phyloP scores from a whole-genome alignment of 2,888 invertebrate species.

The Diarsia rubi region DNA sequence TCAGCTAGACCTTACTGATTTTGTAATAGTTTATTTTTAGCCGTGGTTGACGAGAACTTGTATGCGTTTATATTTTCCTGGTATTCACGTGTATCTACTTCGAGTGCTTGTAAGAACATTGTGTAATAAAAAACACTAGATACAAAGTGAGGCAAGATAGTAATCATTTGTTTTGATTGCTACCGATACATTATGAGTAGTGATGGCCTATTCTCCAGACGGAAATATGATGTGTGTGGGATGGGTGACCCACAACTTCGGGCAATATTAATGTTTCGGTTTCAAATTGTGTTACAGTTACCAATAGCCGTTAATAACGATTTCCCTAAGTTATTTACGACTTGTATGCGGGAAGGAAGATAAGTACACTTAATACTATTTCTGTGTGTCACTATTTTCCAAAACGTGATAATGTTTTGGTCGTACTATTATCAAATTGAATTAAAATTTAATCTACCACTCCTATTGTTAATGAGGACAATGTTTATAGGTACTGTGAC shows the following conservation, averaged over 20 bases:
- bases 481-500: slow-evolving; percentile 27
- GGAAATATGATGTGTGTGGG: slow-evolving; percentile 24
- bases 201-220: slow-evolving; percentile 12
- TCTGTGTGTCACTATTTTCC: slow-evolving; percentile 22
- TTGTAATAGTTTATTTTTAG: slow-evolving; percentile 20
- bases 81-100: slow-evolving; percentile 27
- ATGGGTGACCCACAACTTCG: slow-evolving; percentile 9
- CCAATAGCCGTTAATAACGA: slow-evolving; percentile 1
- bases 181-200: neutral
- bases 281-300: slow-evolving; percentile 1
- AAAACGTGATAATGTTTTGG: slow-evolving; percentile 18
- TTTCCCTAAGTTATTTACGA: slow-evolving; percentile 43
- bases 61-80: slow-evolving; percentile 44
- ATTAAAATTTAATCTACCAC: slow-evolving; percentile 20
- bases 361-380: slow-evolving; percentile 15
- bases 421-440: slow-evolving; percentile 33
- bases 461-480: slow-evolving; percentile 49
- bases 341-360: slow-evolving; percentile 51
- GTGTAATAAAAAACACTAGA: slow-evolving; percentile 21
- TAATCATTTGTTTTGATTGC: slow-evolving; percentile 22
- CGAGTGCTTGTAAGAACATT: slow-evolving; percentile 5
- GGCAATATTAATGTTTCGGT: neutral
- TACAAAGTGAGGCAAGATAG: neutral
- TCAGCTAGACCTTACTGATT: slow-evolving; percentile 16
- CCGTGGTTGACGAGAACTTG: slow-evolving; percentile 16